Conservation (phyloP, 2,888 invertebrate species). For the Tromatobia lineatoria region DNA sequence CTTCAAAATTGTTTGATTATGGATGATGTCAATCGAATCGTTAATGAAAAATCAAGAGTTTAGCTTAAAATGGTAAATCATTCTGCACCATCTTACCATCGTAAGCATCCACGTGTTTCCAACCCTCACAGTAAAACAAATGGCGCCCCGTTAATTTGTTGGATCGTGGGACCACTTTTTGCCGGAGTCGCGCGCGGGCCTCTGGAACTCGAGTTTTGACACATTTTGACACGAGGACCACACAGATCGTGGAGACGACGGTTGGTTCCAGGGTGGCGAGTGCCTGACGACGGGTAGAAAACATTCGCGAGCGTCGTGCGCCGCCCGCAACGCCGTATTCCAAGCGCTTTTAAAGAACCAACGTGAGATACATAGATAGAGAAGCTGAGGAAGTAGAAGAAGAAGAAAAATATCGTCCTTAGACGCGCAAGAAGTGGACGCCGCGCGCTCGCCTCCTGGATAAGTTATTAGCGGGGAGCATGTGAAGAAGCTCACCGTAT, state of each 20-base stretch:
- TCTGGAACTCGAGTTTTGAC: conserved; percentile 84
- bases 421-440: conserved; percentile 82
- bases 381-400: conserved; percentile 41
- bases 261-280: conserved; percentile 51
- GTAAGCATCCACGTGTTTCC: neutral
- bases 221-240: conserved; percentile 85
- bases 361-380: conserved; percentile 14
- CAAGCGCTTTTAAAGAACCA: conserved; percentile 20
- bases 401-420: conserved; percentile 69
- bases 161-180: conserved; percentile 79
- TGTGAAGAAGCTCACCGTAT: conserved; percentile 74
- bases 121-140: neutral
- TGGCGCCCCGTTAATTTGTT: conserved; percentile 80
- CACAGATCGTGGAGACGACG: conserved; percentile 78
- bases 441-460: conserved; percentile 77
- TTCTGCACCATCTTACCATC: neutral
- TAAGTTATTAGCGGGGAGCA: conserved; percentile 82
- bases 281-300: conserved; percentile 77
- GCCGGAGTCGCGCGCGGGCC: conserved; percentile 66
- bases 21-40: neutral
- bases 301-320: conserved; percentile 72
- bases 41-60: conserved; percentile 2
- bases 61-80: neutral
- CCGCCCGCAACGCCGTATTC: conserved; percentile 56
- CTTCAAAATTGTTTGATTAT: too few relatives aligned